A percentile compares a stretch with the other conserved stretches of the same genome.
Conservation (phyloP, 2,888 invertebrate genomes). For the Rapana venosa region DNA sequence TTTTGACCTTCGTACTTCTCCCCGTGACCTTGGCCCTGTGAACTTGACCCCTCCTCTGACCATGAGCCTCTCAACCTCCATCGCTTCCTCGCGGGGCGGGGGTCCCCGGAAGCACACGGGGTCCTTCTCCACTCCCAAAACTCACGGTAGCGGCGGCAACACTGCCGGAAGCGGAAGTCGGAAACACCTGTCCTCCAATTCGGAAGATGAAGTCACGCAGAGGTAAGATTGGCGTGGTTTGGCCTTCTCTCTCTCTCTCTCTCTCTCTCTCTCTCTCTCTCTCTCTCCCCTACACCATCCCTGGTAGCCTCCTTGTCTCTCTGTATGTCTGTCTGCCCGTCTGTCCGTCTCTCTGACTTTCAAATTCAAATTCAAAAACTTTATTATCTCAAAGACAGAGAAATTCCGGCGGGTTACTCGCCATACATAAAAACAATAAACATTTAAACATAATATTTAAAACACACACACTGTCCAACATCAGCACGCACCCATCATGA, state of each 20-base stretch:
- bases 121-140: background rate
- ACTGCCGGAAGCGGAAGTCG: background rate
- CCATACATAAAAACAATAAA: too few species aligned
- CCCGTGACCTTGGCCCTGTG: too few species aligned
- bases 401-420: too few species aligned
- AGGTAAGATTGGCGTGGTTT: conserved; percentile 22
- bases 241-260: background rate
- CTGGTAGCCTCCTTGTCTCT: too few species aligned
- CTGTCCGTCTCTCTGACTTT: too few species aligned
- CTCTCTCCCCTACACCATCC: background rate
- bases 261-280: conserved; percentile 38
- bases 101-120: conserved; percentile 25
- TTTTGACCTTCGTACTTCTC: too few species aligned
- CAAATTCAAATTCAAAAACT: too few species aligned
- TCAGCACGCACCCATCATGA: too few species aligned
- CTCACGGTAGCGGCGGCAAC: background rate
- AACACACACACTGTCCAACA: too few species aligned
- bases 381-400: too few species aligned
- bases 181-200: conserved; percentile 36
- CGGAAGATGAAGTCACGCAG: conserved; percentile 37
- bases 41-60: background rate
- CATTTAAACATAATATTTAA: too few species aligned
- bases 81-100: conserved; percentile 30
- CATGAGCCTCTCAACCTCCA: conserved; percentile 41
- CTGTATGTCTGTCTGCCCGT: too few species aligned